Evolutionary conservation across 2,113 vertebrate genomes (phyloP).

Genomic region (Danionella cerebrum): DNA sequence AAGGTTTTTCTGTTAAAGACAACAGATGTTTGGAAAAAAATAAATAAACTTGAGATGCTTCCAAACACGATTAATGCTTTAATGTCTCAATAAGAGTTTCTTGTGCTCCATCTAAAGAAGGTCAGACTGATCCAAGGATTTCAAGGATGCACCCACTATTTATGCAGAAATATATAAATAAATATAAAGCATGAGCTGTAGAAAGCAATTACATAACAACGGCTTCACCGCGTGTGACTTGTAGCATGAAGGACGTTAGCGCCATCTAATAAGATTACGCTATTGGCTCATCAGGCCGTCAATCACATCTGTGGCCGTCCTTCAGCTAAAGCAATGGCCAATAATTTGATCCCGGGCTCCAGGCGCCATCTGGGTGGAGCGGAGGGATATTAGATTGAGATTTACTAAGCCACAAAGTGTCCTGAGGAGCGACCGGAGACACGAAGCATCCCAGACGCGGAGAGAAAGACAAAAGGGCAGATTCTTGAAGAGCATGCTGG

Average conservation of each 20-base stretch:
- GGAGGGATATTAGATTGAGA: background rate
- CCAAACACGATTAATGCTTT: too few relatives aligned
- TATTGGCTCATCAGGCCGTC: constrained; percentile 6
- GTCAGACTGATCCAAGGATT: background rate
- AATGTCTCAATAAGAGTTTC: too few relatives aligned
- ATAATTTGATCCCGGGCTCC: constrained; percentile 1
- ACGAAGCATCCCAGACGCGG: background rate
- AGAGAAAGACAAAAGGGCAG: background rate
- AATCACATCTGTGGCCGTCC: background rate
- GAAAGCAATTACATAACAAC: background rate
- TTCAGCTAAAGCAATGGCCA: constrained; percentile 1
- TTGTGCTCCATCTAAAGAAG: background rate
- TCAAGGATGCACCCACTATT: background rate
- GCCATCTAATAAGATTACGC: background rate
- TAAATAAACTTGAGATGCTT: too few relatives aligned
- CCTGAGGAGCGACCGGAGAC: background rate
- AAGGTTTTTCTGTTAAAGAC: too few relatives aligned
- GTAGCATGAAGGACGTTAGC: background rate
- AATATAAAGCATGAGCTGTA: background rate
- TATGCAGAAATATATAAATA: background rate
- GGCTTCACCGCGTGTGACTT: background rate
- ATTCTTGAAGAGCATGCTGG: too few relatives aligned
- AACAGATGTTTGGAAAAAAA: too few relatives aligned
- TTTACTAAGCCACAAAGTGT: background rate
- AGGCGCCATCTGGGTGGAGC: background rate